Evolutionary conservation across 2,888 invertebrate species (phyloP), one percentile per base, ranked within the genome.

Genomic region (Lepas anatifera): DNA sequence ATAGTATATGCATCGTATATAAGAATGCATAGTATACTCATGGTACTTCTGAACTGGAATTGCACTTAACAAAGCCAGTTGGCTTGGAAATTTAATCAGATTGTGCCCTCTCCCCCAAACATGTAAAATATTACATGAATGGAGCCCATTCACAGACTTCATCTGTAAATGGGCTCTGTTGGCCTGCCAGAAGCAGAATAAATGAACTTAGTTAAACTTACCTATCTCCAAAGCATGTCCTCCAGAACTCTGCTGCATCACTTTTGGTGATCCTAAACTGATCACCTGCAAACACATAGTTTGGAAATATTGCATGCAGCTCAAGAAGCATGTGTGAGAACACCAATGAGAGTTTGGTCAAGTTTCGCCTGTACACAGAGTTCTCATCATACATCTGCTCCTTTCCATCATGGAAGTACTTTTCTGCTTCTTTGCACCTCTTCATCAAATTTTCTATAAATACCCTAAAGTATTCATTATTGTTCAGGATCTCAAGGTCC

Each of bases 241-340:
- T 91, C 99, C 99, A 99, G 82, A 99, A 99, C 75, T 97, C 96
- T 0, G 97, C 94, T 16, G 99, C 99, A 83, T 99, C 98, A 76
- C 95, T 90, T 83, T 99, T 99, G 39, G 99, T 99, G 78, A 99
- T 98, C 78, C 98, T 88, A 83, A 97, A 99, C 81, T 93, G 92
- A 81, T 97, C 96, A 68, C 97, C 97, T 71, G 94, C 91, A 82
- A 96, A 99, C n/a, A 90, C 86, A 68, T 97, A 71, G 48, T 73
- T 92, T 0, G 98, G 98, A 81, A 98, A 99, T 78, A 98, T 89
- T 52, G 99, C 97, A 83, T 98, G 98, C 74, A 99, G 83, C 83
- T 99, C 99, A 79, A 95, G 95, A 76, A 99, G 85, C 97, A 99
- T 99, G 85, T 99, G 99, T 80, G 96, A 97, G 83, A 99, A 99